Conservation (phyloP, 2,797 vertebrate species). For the Pseudomugil tenellus region DNA sequence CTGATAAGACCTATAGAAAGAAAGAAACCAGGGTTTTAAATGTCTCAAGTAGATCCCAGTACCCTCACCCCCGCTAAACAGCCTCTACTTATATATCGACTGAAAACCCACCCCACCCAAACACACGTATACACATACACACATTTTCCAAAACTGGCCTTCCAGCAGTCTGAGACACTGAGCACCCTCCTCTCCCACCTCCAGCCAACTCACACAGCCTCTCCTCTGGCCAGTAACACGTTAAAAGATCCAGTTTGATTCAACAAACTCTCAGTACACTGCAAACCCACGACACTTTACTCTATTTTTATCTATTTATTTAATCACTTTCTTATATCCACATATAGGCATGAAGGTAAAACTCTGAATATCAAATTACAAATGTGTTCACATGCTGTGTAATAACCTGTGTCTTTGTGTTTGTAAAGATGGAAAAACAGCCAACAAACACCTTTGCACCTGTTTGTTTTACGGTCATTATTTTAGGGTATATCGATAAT, state of each 20-base stretch:
- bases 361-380: not conserved
- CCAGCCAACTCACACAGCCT: constrained; percentile 18
- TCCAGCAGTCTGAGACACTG: constrained; percentile 24
- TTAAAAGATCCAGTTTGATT: not conserved
- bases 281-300: not conserved
- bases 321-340: not conserved
- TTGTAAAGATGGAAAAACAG: not conserved
- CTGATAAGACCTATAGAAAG: constrained; percentile 67
- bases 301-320: too few relatives aligned
- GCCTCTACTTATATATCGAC: constrained; percentile 49
- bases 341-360: not conserved
- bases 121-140: constrained; percentile 20
- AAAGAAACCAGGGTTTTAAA: constrained; percentile 63
- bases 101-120: constrained; percentile 26
- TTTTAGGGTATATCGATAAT: too few relatives aligned
- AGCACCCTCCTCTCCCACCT: constrained; percentile 15
- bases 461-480: constrained; percentile 10
- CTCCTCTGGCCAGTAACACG: not conserved
- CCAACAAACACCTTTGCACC: not conserved
- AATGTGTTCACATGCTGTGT: too few relatives aligned
- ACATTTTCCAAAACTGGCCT: constrained; percentile 27
- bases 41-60: constrained; percentile 54
- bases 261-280: not conserved
- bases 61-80: constrained; percentile 32
- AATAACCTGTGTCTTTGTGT: constrained; percentile 1